These are phyloP conservation scores for Lycaon pictus DNA, from an alignment of 2,113 vertebrate genomes.

Conservation along the genomic window DNA sequence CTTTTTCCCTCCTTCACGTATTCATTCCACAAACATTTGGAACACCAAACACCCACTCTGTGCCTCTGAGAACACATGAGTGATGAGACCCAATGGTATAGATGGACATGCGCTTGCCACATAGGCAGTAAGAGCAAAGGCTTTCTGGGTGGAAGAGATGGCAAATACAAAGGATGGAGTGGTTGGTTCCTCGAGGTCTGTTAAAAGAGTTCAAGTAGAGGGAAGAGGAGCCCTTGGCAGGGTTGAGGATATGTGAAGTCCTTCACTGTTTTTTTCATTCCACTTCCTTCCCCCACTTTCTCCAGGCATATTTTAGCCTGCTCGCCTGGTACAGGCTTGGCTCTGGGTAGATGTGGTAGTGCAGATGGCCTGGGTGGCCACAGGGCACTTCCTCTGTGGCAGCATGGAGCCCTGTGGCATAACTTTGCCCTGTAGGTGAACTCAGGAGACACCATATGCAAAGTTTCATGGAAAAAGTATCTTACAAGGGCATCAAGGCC, in stretches of 20 bases:
- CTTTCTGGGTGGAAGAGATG: not conserved
- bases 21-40: not conserved
- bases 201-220: not conserved
- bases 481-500: not conserved
- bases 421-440: not conserved
- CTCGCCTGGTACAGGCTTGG: not conserved
- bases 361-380: not conserved
- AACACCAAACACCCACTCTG: not conserved
- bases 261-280: not conserved
- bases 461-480: not conserved
- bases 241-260: too few species aligned
- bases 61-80: not conserved
- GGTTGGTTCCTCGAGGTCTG: not conserved
- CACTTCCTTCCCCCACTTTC: not conserved
- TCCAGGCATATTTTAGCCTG: not conserved
- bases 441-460: not conserved
- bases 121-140: not conserved
- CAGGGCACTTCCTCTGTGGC: not conserved
- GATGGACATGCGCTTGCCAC: not conserved
- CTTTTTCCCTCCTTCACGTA: not conserved
- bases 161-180: not conserved
- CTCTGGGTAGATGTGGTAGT: not conserved
- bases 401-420: not conserved
- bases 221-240: not conserved
- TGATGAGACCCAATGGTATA: not conserved